These are phyloP conservation scores for Chironomus tentans DNA, from an alignment of 2,888 invertebrate genomes.

Conservation along the genomic window DNA sequence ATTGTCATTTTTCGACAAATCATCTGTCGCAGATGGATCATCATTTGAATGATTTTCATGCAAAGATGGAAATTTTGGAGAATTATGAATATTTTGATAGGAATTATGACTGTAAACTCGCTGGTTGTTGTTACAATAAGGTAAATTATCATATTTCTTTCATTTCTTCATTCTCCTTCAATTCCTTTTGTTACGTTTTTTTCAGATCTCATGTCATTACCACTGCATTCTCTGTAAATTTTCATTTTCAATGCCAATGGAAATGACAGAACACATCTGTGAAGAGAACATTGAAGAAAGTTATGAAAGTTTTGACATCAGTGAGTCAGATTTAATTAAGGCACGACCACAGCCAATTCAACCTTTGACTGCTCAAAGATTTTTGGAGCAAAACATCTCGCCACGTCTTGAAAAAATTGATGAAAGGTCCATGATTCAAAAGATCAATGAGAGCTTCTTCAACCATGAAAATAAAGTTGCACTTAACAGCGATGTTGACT, in stretches of 20 bases:
- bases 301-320: slow-evolving; percentile 20
- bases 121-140: slow-evolving; percentile 47
- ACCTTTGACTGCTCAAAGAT: background rate
- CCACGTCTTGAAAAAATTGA: background rate
- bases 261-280: slow-evolving; percentile 28
- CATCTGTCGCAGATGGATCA: slow-evolving; percentile 66
- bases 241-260: slow-evolving; percentile 48
- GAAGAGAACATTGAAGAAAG: slow-evolving; percentile 25
- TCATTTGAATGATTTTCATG: slow-evolving; percentile 80
- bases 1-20: slow-evolving; percentile 77
- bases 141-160: background rate
- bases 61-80: slow-evolving; percentile 68
- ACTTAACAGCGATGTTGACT: slow-evolving; percentile 46
- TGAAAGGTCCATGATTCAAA: background rate
- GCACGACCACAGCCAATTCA: slow-evolving; percentile 6
- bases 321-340: slow-evolving; percentile 18
- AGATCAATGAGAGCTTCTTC: slow-evolving; percentile 13
- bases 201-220: slow-evolving; percentile 60
- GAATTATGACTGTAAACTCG: slow-evolving; percentile 58
- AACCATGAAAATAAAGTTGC: slow-evolving; percentile 30
- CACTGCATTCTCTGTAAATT: slow-evolving; percentile 68
- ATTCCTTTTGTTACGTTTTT: background rate
- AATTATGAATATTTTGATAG: slow-evolving; percentile 78
- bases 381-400: background rate
- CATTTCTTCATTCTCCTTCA: slow-evolving; percentile 26